Conservation (phyloP, 2,888 invertebrate species). For the Peribatodes rhomboidaria region DNA sequence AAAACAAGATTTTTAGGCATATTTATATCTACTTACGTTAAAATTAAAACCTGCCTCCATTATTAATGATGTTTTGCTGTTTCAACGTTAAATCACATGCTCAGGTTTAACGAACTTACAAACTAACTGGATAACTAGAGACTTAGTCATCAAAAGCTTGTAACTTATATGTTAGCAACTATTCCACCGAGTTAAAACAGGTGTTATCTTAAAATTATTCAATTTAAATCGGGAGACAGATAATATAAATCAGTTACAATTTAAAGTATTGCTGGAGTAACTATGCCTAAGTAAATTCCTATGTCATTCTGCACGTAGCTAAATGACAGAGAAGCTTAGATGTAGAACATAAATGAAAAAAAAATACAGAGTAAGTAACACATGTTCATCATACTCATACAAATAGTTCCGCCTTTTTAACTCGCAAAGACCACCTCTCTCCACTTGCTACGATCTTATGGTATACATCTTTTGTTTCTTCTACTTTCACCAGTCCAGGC, state of each 20-base stretch:
- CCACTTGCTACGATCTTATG: too few relatives aligned
- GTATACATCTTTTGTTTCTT: too few relatives aligned
- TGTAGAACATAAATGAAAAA: too few relatives aligned
- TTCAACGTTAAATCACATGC: not conserved
- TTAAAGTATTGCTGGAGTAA: constrained; percentile 9
- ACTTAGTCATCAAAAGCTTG: constrained; percentile 29
- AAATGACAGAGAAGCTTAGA: too few relatives aligned
- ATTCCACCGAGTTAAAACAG: constrained; percentile 10
- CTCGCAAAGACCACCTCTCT: too few relatives aligned
- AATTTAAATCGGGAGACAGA: too few relatives aligned
- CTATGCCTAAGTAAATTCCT: not conserved
- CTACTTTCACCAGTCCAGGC: too few relatives aligned
- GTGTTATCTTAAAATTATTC: constrained; percentile 50
- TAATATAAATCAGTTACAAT: constrained; percentile 53
- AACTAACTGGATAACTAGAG: constrained; percentile 21
- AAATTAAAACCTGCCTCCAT: not conserved
- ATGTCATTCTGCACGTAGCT: too few relatives aligned
- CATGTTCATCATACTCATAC: too few relatives aligned
- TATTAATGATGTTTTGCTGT: not conserved
- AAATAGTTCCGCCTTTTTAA: too few relatives aligned
- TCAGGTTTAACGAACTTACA: constrained; percentile 44
- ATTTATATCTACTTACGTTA: not conserved
- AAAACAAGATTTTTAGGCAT: not conserved
- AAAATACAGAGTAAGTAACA: too few relatives aligned
- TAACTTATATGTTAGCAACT: constrained; percentile 34